These are phyloP conservation scores for Apolygus lucorum DNA, from an alignment of 1,140 invertebrate species.

Conservation along the genomic window DNA sequence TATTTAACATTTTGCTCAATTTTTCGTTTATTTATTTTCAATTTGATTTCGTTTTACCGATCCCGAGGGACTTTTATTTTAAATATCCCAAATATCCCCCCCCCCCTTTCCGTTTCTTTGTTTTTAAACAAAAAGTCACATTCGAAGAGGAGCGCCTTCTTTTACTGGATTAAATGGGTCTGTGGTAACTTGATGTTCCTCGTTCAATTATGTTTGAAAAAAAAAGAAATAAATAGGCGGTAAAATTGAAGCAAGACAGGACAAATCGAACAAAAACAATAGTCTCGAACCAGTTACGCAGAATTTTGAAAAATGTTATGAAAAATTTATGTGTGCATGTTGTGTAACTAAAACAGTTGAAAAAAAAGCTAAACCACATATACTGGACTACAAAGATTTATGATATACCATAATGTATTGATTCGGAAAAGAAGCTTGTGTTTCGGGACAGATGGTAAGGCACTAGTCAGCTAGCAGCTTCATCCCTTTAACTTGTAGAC, in stretches of 20 bases:
- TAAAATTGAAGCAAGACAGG: not conserved
- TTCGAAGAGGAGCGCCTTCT: not conserved
- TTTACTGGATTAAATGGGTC: not conserved
- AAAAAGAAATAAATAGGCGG: no score
- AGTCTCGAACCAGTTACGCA: not conserved
- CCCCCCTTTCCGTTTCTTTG: no score
- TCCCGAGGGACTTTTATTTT: not conserved
- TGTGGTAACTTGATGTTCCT: not conserved
- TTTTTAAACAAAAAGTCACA: no score
- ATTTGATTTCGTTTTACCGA: not conserved
- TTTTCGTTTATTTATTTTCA: not conserved
- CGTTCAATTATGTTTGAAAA: no score
- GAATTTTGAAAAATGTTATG: not conserved
- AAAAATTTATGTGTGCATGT: not conserved
- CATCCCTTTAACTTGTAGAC: slow-evolving; percentile 19
- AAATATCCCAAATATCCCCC: no score
- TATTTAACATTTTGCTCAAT: not conserved
- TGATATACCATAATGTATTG: no score
- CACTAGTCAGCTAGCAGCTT: slow-evolving; percentile 28
- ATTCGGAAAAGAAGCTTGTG: no score
- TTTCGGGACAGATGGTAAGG: slow-evolving; percentile 19
- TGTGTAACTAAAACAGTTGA: not conserved
- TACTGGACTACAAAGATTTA: no score
- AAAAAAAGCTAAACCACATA: not conserved
- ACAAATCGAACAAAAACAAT: not conserved